phyloP scores from a whole-genome alignment of 2,113 vertebrate genomes.

The Trichomycterus rosablanca region DNA sequence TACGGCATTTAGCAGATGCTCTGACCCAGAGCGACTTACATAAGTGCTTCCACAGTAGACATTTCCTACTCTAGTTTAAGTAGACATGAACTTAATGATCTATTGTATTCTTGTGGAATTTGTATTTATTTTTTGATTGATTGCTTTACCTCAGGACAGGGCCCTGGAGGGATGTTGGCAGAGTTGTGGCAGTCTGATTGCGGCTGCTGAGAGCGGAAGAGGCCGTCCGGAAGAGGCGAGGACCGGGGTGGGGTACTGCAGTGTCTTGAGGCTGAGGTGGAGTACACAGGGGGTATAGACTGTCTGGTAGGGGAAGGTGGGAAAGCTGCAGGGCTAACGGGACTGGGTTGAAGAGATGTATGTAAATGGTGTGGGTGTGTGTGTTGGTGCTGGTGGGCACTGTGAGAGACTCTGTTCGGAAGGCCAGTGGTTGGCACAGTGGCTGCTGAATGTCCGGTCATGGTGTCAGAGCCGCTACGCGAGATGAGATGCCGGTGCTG shows the following conservation, averaged over 20 bases:
- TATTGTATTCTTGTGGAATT: neutral
- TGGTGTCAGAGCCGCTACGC: conserved; percentile 60
- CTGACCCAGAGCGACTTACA: too few relatives aligned
- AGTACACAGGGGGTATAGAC: conserved; percentile 56
- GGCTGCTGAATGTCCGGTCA: conserved; percentile 41
- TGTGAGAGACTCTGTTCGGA: conserved; percentile 51
- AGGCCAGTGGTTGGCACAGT: conserved; percentile 45
- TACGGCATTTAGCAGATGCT: too few relatives aligned
- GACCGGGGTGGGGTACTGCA: conserved; percentile 72
- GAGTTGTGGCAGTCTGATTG: conserved; percentile 56
- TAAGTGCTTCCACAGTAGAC: too few relatives aligned
- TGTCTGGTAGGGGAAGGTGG: conserved; percentile 55
- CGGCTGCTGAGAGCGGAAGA: conserved; percentile 78
- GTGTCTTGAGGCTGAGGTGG: conserved; percentile 60
- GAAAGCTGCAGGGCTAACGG: conserved; percentile 47
- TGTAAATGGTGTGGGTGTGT: conserved; percentile 56
- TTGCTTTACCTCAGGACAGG: conserved; percentile 82
- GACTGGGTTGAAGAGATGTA: conserved; percentile 48
- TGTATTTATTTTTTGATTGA: neutral
- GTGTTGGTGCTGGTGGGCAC: conserved; percentile 42
- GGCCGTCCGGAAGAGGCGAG: conserved; percentile 71
- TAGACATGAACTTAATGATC: neutral
- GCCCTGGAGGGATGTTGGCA: conserved; percentile 65
- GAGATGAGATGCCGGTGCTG: conserved; percentile 84
- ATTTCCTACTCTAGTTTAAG: too few relatives aligned